Evolutionary conservation across 2,888 invertebrate genomes (phyloP).

Genomic region (Eugnorisma glareosa): DNA sequence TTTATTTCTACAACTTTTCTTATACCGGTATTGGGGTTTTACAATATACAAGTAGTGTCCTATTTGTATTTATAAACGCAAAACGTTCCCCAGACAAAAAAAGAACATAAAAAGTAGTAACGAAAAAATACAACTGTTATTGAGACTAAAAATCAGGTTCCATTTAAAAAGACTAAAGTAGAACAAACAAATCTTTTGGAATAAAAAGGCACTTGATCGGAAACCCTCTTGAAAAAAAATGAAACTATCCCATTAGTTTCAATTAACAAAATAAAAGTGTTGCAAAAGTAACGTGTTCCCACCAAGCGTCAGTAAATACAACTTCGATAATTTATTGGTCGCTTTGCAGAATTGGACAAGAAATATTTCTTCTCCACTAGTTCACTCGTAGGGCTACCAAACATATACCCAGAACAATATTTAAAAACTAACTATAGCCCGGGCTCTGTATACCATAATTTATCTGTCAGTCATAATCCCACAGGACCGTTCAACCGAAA

Average conservation of each 20-base stretch:
- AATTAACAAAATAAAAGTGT: constrained; percentile 41
- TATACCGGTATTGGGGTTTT: neutral
- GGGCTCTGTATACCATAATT: neutral
- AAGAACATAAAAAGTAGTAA: neutral
- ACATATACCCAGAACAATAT: neutral
- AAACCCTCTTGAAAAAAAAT: neutral
- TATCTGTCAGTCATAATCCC: neutral
- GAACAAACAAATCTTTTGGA: neutral
- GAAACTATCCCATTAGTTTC: constrained; percentile 23
- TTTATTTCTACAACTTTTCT: neutral
- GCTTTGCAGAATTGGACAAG: constrained; percentile 52
- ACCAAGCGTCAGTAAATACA: constrained; percentile 47
- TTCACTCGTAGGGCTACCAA: constrained; percentile 45
- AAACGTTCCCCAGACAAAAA: neutral
- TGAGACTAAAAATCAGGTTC: neutral
- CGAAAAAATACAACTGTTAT: neutral
- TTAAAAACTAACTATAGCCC: neutral
- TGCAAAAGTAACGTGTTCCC: constrained; percentile 20
- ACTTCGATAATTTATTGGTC: constrained; percentile 69
- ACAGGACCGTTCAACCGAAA: neutral
- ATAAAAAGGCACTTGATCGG: neutral
- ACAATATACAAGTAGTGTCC: neutral
- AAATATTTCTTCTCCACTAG: constrained; percentile 52
- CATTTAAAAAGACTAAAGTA: neutral
- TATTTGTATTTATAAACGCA: neutral